A percentile compares a stretch with the other conserved stretches of the same genome.
phyloP scores from a whole-genome alignment of 2,888 invertebrate species.

The Zaprionus lineosus region DNA sequence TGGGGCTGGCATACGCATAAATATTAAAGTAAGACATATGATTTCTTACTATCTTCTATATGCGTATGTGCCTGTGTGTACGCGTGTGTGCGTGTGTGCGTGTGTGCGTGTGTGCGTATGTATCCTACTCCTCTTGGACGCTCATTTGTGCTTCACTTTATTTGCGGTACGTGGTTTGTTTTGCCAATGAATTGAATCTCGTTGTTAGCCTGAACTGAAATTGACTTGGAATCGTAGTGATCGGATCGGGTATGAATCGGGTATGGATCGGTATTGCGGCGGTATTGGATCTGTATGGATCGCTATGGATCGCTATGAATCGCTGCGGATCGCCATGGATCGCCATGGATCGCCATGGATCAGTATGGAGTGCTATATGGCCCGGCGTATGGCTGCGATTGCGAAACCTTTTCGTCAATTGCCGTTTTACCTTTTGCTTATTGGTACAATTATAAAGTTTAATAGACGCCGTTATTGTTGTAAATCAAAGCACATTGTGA shows the following conservation, averaged over 20 bases:
- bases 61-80: conserved; percentile 1
- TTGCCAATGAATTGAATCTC: conserved; percentile 48
- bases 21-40: conserved; percentile 74
- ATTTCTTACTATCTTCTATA: conserved; percentile 60
- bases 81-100: conserved; percentile 19
- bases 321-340: conserved; percentile 8
- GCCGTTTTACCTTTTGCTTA: conserved; percentile 63
- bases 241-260: too few species aligned
- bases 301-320: conserved; percentile 16
- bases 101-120: conserved; percentile 5
- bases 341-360: background rate
- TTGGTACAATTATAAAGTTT: conserved; percentile 78
- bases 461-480: conserved; percentile 76
- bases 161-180: conserved; percentile 65
- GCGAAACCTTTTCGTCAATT: conserved; percentile 63
- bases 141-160: conserved; percentile 74
- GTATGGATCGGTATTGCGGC: conserved; percentile 21
- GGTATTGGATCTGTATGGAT: background rate
- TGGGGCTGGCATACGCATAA: conserved; percentile 74
- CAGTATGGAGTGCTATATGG: conserved; percentile 9
- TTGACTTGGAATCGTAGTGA: conserved; percentile 14
- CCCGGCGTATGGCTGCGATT: conserved; percentile 38
- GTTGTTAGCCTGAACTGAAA: conserved; percentile 3
- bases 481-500: conserved; percentile 80
- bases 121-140: conserved; percentile 38